Conservation (phyloP, 2,797 vertebrate species). For the Chanos chanos region DNA sequence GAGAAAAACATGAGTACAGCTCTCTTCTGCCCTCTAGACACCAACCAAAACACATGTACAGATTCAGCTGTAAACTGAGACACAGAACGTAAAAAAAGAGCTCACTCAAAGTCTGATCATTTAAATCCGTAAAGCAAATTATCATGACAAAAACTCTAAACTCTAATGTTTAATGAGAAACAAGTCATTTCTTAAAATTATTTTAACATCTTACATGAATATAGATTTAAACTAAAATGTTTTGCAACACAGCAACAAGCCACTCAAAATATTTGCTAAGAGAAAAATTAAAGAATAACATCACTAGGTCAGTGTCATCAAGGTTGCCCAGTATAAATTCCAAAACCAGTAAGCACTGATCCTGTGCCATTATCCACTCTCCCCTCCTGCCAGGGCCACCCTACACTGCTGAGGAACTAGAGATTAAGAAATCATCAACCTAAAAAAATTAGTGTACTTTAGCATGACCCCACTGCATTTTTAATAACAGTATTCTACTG, state of each 20-base stretch:
- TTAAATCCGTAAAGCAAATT: too few relatives aligned
- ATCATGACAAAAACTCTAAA: too few relatives aligned
- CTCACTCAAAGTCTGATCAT: not conserved
- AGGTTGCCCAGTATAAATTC: slow-evolving; percentile 6
- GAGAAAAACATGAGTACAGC: slow-evolving; percentile 36
- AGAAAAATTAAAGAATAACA: too few relatives aligned
- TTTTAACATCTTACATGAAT: too few relatives aligned
- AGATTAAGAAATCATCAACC: slow-evolving; percentile 47
- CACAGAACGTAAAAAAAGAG: not conserved
- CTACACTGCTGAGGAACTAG: slow-evolving; percentile 23
- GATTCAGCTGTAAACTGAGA: too few relatives aligned
- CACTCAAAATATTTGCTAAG: too few relatives aligned
- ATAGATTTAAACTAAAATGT: too few relatives aligned
- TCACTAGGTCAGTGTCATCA: too few relatives aligned
- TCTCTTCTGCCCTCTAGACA: slow-evolving; percentile 66
- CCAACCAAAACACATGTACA: slow-evolving; percentile 26
- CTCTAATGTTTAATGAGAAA: too few relatives aligned
- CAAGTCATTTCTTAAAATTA: too few relatives aligned
- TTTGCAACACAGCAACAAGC: too few relatives aligned
- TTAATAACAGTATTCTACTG: slow-evolving; percentile 51
- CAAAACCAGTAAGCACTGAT: slow-evolving; percentile 27
- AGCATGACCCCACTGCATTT: slow-evolving; percentile 52
- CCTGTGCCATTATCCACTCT: slow-evolving; percentile 13
- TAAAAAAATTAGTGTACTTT: slow-evolving; percentile 38
- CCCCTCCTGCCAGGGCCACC: slow-evolving; percentile 14